Conservation (phyloP, 2,797 vertebrate genomes). For the Semotilus atromaculatus region DNA sequence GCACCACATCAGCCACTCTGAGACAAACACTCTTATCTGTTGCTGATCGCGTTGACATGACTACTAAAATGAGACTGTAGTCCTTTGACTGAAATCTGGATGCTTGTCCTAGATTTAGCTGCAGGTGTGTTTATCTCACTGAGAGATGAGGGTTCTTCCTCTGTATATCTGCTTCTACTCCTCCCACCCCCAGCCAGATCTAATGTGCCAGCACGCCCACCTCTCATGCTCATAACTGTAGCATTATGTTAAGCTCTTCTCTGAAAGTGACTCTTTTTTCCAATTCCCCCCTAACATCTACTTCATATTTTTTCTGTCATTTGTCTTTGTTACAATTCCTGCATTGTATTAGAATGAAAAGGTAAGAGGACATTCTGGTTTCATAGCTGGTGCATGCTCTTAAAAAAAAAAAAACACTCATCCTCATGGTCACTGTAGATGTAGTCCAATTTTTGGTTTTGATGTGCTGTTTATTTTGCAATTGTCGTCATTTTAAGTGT, state of each 20-base stretch:
- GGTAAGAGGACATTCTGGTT: slow-evolving; percentile 96
- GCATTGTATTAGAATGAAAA: slow-evolving; percentile 99
- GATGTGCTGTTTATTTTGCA: slow-evolving; percentile 70
- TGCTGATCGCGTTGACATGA: slow-evolving; percentile 10
- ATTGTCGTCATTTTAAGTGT: slow-evolving; percentile 51
- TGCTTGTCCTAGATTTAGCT: slow-evolving; percentile 37
- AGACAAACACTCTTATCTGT: slow-evolving; percentile 28
- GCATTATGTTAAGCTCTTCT: slow-evolving; percentile 81
- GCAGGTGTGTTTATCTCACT: slow-evolving; percentile 56
- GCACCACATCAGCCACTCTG: neutral
- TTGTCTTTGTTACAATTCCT: slow-evolving; percentile 98
- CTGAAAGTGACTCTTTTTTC: slow-evolving; percentile 81
- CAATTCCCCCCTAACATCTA: slow-evolving; percentile 88
- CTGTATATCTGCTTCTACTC: slow-evolving; percentile 31
- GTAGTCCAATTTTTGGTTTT: slow-evolving; percentile 71
- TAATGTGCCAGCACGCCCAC: slow-evolving; percentile 69
- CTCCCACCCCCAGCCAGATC: slow-evolving; percentile 66
- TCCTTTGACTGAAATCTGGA: slow-evolving; percentile 20
- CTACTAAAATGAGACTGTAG: slow-evolving; percentile 17
- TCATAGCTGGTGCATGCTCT: slow-evolving; percentile 92
- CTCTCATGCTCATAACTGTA: slow-evolving; percentile 78
- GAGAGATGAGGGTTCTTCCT: slow-evolving; percentile 33
- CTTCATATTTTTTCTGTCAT: slow-evolving; percentile 98
- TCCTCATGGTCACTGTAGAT: slow-evolving; percentile 74
- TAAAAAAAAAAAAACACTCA: slow-evolving; percentile 69